Evolutionary conservation across 2,797 vertebrate genomes (phyloP).

Genomic region (Sparus aurata): DNA sequence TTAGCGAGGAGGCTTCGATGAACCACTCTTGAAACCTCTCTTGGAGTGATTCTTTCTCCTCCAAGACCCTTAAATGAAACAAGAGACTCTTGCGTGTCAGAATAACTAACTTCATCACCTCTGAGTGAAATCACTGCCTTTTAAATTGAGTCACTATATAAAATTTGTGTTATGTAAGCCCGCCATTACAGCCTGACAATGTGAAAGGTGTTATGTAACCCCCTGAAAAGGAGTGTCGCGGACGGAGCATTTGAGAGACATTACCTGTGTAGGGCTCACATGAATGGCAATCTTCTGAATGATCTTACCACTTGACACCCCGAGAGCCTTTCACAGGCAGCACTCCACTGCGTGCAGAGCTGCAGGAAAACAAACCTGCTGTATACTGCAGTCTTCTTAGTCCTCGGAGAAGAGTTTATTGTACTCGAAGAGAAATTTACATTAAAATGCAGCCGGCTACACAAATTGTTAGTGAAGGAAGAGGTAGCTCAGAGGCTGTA

Average conservation of each 20-base stretch:
- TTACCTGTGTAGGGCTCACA: constrained; percentile 24
- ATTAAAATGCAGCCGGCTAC: constrained; percentile 32
- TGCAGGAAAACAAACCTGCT: constrained; percentile 40
- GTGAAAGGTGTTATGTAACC: constrained; percentile 50
- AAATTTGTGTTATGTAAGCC: constrained; percentile 51
- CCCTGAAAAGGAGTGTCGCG: constrained; percentile 6
- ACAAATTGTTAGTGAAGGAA: constrained; percentile 18
- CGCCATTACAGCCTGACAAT: constrained; percentile 44
- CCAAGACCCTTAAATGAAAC: constrained; percentile 62
- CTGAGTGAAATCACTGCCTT: constrained; percentile 45
- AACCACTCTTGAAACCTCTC: constrained; percentile 59
- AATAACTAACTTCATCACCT: constrained; percentile 42
- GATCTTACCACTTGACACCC: constrained; percentile 59
- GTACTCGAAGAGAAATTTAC: constrained; percentile 42
- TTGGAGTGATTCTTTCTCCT: constrained; percentile 52
- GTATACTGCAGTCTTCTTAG: constrained; percentile 30
- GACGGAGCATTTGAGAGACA: constrained; percentile 26
- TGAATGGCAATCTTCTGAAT: constrained; percentile 63
- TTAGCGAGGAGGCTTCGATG: constrained; percentile 54
- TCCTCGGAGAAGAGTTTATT: constrained; percentile 37
- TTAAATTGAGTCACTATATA: constrained; percentile 51
- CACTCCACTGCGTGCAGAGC: constrained; percentile 36
- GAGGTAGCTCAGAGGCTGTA: constrained; percentile 9
- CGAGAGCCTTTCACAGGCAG: constrained; percentile 52
- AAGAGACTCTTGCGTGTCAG: constrained; percentile 42